Percentiles rank a stretch among this genome's conserved stretches.
These are phyloP conservation scores for Disparrhopalites patrizii DNA, from an alignment of 2,888 invertebrate species.

Conservation along the genomic window DNA sequence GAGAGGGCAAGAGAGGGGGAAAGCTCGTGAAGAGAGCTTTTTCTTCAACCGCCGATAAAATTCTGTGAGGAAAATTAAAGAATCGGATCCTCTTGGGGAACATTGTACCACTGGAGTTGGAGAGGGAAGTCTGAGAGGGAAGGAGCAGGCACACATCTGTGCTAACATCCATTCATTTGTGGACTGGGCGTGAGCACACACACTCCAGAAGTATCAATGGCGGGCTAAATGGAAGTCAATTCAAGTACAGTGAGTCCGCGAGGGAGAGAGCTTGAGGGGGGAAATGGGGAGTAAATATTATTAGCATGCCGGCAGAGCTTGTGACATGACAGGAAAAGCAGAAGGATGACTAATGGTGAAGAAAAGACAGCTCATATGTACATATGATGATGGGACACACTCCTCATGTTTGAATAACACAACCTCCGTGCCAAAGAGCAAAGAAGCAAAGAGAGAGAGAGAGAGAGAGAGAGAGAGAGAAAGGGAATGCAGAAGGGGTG, in stretches of 20 bases:
- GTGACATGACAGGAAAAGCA: constrained; percentile 41
- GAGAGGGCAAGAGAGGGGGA: too few species aligned
- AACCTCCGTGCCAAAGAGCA: background rate
- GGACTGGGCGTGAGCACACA: too few species aligned
- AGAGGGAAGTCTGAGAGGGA: background rate
- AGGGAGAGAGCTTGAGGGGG: background rate
- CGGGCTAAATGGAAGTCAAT: constrained; percentile 4
- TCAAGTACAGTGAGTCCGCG: background rate
- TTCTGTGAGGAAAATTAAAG: too few species aligned
- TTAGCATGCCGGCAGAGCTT: constrained; percentile 46
- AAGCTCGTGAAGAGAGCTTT: too few species aligned
- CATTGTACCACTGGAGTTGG: constrained; percentile 1
- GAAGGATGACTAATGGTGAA: constrained; percentile 39
- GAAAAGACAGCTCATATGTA: background rate
- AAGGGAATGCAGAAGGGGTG: too few species aligned
- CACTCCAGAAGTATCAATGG: background rate
- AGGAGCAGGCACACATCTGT: too few species aligned
- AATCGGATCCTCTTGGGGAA: too few species aligned
- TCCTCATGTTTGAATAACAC: constrained; percentile 3
- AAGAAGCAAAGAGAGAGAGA: background rate
- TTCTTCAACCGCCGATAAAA: too few species aligned
- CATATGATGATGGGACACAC: background rate
- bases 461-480: background rate
- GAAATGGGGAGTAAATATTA: constrained; percentile 22
- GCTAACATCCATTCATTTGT: too few species aligned